These are phyloP conservation scores for Gortyna flavago DNA, from an alignment of 2,888 invertebrate species.

Conservation along the genomic window DNA sequence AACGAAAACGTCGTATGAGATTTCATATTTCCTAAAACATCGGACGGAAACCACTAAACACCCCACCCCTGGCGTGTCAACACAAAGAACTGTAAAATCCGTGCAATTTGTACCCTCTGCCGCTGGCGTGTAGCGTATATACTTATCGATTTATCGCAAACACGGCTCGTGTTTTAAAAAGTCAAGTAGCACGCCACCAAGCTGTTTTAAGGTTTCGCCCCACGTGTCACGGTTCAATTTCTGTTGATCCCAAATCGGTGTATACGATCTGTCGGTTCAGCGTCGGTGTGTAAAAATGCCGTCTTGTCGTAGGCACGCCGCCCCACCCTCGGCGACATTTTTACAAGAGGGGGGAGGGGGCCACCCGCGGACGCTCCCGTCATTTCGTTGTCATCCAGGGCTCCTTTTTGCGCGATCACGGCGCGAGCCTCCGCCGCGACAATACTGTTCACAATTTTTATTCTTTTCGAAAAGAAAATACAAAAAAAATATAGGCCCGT, in stretches of 20 bases:
- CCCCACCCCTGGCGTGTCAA: conserved; percentile 78
- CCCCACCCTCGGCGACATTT: conserved; percentile 87
- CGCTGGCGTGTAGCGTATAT: conserved; percentile 79
- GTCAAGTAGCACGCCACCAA: conserved; percentile 67
- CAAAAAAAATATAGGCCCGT: conserved; percentile 76
- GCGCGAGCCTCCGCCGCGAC: conserved; percentile 87
- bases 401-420: conserved; percentile 87
- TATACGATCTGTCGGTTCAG: conserved; percentile 80
- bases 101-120: conserved; percentile 88
- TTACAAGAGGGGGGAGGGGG: conserved; percentile 79
- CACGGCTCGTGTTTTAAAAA: conserved; percentile 84
- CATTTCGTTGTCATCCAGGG: conserved; percentile 89
- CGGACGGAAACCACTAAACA: conserved; percentile 78
- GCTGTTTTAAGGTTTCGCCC: conserved; percentile 63
- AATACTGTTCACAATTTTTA: conserved; percentile 89
- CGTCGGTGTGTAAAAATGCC: conserved; percentile 86
- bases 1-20: conserved; percentile 62
- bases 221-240: conserved; percentile 72
- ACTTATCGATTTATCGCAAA: conserved; percentile 89
- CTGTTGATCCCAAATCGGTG: conserved; percentile 68
- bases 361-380: conserved; percentile 86
- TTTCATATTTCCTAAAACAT: conserved; percentile 84
- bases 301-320: conserved; percentile 87
- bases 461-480: conserved; percentile 87
- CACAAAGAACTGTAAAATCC: conserved; percentile 86